A percentile compares a stretch with the other conserved stretches of the same genome.
phyloP scores from a whole-genome alignment of 2,888 invertebrate genomes.

The Globia sparganii region DNA sequence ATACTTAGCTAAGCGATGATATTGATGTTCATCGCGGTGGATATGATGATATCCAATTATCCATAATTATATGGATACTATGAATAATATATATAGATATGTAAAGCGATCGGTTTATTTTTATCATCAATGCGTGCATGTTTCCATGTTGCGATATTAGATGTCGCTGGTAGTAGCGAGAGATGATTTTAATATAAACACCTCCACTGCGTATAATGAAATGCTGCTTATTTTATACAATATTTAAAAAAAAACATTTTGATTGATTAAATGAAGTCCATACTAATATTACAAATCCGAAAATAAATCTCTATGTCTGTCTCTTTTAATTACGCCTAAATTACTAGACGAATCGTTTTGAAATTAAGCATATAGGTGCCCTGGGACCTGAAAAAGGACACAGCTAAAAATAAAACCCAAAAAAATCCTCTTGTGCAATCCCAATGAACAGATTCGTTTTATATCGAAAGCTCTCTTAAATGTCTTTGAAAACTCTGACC shows the following conservation, averaged over 20 bases:
- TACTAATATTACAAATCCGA: background rate
- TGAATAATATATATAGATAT: background rate
- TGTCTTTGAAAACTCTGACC: conserved; percentile 10
- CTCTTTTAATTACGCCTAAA: background rate
- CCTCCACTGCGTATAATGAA: no score
- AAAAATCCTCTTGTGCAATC: background rate
- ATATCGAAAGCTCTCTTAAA: background rate
- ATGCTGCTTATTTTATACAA: background rate
- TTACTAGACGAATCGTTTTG: background rate
- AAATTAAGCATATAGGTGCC: background rate
- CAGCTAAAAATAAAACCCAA: background rate
- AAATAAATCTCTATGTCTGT: background rate
- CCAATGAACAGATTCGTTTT: background rate
- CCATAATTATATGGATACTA: background rate
- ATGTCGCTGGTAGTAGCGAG: conserved; percentile 43
- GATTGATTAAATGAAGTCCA: background rate
- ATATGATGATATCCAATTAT: background rate
- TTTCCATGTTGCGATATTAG: conserved; percentile 10
- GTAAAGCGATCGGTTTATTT: background rate
- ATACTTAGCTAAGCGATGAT: background rate
- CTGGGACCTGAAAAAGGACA: background rate
- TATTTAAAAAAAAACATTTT: background rate
- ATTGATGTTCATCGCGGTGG: background rate
- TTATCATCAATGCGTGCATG: background rate
- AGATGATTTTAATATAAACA: background rate